A percentile compares a stretch with the other conserved stretches of the same genome.
Evolutionary conservation across 2,113 vertebrate genomes (phyloP).

Genomic region (Zosterops hypoxanthus): DNA sequence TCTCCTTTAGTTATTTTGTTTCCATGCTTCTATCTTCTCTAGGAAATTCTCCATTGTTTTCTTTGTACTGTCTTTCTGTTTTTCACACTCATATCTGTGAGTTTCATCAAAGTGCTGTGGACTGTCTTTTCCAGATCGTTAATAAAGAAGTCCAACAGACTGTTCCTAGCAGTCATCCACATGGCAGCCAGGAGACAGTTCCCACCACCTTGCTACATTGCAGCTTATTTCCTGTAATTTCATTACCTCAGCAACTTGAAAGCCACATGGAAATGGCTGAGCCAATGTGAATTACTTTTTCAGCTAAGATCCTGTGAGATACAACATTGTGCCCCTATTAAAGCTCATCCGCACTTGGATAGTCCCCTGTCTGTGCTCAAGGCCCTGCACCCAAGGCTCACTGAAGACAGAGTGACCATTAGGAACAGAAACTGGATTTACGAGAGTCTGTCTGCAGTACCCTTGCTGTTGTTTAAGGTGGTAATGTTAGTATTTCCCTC

Average conservation of each 20-base stretch:
- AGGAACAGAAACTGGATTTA: not conserved
- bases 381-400: not conserved
- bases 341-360: not conserved
- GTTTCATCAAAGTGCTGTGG: slow-evolving; percentile 24
- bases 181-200: slow-evolving; percentile 47
- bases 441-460: not conserved
- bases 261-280: slow-evolving; percentile 21
- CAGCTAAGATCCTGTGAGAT: not conserved
- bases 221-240: slow-evolving; percentile 51
- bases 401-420: not conserved
- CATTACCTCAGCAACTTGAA: slow-evolving; percentile 26
- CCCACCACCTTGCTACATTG: slow-evolving; percentile 2
- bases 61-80: not conserved
- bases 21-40: not conserved
- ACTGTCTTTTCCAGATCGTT: slow-evolving; percentile 33
- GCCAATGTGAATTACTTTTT: slow-evolving; percentile 25
- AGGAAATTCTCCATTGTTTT: slow-evolving; percentile 17
- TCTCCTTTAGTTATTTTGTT: slow-evolving; percentile 12
- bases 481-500: not conserved
- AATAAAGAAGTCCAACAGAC: not conserved
- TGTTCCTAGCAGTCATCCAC: slow-evolving; percentile 14
- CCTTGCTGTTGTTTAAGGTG: not conserved
- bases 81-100: not conserved
- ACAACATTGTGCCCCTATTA: not conserved
- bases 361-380: not conserved